These are phyloP conservation scores for Chalcis sispes DNA, from an alignment of 2,888 invertebrate genomes.

Conservation along the genomic window DNA sequence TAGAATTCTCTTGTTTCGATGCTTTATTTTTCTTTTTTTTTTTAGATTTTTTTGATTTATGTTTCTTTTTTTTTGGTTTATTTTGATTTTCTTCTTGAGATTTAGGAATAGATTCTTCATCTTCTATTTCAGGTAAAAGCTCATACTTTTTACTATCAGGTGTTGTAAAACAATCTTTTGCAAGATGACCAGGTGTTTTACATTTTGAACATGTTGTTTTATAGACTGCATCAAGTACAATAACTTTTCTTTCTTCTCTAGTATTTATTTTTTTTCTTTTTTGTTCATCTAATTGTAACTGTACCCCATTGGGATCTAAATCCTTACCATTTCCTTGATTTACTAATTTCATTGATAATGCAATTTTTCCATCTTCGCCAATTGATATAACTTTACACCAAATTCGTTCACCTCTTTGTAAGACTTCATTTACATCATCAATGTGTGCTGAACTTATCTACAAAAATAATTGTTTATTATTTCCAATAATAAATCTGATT, in stretches of 20 bases:
- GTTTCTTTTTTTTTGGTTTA: slow-evolving; percentile 64
- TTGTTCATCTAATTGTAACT: slow-evolving; percentile 72
- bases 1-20: slow-evolving; percentile 60
- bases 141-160: slow-evolving; percentile 75
- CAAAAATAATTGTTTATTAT: slow-evolving; percentile 2
- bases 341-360: slow-evolving; percentile 75
- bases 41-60: slow-evolving; percentile 67
- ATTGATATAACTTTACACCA: slow-evolving; percentile 76
- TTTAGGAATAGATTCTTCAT: slow-evolving; percentile 50
- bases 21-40: slow-evolving; percentile 70
- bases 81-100: slow-evolving; percentile 25
- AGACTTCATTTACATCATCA: slow-evolving; percentile 73
- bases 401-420: slow-evolving; percentile 73
- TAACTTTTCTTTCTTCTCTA: slow-evolving; percentile 66
- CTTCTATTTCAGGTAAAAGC: slow-evolving; percentile 71
- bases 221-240: slow-evolving; percentile 74
- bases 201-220: slow-evolving; percentile 75
- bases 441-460: slow-evolving; percentile 72
- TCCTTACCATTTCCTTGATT: slow-evolving; percentile 75
- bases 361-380: slow-evolving; percentile 73
- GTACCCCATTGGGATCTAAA: slow-evolving; percentile 75
- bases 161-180: slow-evolving; percentile 74
- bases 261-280: slow-evolving; percentile 66
- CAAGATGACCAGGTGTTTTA: slow-evolving; percentile 73
- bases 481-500: not conserved